Evolutionary conservation across 2,113 vertebrate species (phyloP).

Genomic region (Takifugu flavidus): DNA sequence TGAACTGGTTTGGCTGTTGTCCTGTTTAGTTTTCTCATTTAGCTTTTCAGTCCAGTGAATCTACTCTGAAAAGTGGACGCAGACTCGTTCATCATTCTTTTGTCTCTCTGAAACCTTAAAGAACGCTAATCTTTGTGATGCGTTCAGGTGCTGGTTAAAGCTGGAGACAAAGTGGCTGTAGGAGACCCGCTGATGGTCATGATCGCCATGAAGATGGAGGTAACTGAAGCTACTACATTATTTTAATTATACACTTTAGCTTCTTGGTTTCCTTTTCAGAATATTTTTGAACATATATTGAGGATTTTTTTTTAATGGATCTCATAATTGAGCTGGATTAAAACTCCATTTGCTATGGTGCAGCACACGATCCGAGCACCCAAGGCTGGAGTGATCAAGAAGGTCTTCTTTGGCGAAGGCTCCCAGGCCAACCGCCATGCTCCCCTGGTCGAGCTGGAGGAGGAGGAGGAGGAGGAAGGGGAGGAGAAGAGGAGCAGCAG

Average conservation of each 20-base stretch:
- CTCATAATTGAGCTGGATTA: too few relatives aligned
- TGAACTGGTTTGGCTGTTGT: too few relatives aligned
- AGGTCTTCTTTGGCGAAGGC: slow-evolving; percentile 87
- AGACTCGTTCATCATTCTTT: too few relatives aligned
- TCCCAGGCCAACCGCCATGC: slow-evolving; percentile 86
- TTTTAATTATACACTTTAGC: too few relatives aligned
- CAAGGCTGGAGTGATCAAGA: slow-evolving; percentile 86
- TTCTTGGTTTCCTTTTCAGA: not conserved
- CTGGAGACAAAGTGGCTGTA: slow-evolving; percentile 82
- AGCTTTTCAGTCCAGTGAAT: too few relatives aligned
- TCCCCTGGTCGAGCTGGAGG: slow-evolving; percentile 81
- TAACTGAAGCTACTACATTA: slow-evolving; percentile 49
- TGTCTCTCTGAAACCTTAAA: not conserved
- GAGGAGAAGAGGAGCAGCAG: slow-evolving; percentile 48
- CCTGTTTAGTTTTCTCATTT: too few relatives aligned
- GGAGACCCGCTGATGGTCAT: slow-evolving; percentile 93
- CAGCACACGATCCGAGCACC: slow-evolving; percentile 92
- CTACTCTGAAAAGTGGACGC: too few relatives aligned
- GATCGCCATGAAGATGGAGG: slow-evolving; percentile 99
- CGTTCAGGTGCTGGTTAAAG: slow-evolving; percentile 88
- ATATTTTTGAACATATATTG: too few relatives aligned
- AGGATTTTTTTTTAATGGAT: too few relatives aligned
- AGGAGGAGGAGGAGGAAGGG: slow-evolving; percentile 70
- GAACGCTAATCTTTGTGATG: not conserved
- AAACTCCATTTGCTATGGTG: not conserved